Evolutionary conservation across 2,888 invertebrate species (phyloP), one percentile per base, ranked within the genome.

Genomic region (Brachyptera putata): DNA sequence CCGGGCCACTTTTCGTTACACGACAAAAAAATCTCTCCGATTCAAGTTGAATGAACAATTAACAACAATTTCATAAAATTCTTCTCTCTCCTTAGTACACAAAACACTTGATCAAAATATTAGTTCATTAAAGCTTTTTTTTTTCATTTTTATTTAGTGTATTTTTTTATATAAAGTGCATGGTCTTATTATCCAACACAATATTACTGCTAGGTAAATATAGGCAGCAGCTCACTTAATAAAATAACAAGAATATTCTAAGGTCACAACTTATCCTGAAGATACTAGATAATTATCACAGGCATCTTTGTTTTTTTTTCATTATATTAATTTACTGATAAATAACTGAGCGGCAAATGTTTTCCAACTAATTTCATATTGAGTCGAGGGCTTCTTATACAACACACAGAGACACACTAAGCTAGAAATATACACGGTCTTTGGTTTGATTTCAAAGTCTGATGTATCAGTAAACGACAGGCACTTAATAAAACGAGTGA

Each of bases 281-380:
- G 80, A 82, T 81, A 80, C 81, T 81, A n/a, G n/a, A n/a, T n/a
- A n/a, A 82, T 81, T 82, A 83, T 83, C 83, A 83, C 83, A 82
- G 83, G 83, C 81, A 79, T 80, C 79, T 79, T 80, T 78, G n/a
- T n/a, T n/a, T n/a, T n/a, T n/a, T n/a, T n/a, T n/a, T n/a, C n/a
- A n/a, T n/a, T n/a, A n/a, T n/a, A n/a, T 73, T 70, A 63, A 46
- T 46, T 46, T 24, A 24, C 46, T 24, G 46, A 46, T 46, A 46
- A 46, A 46, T 46, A 46, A 46, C 46, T 46, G 46, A 46, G 46
- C 46, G 22, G 46, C 46, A 46, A 46, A 46, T 24, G 46, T 30
- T 30, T 30, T 7, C 30, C n/a, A n/a, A n/a, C n/a, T n/a, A n/a
- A n/a, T n/a, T n/a, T n/a, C n/a, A n/a, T n/a, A n/a, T n/a, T n/a